Conservation (phyloP, 2,888 invertebrate species). For the Doris montereyensis region DNA sequence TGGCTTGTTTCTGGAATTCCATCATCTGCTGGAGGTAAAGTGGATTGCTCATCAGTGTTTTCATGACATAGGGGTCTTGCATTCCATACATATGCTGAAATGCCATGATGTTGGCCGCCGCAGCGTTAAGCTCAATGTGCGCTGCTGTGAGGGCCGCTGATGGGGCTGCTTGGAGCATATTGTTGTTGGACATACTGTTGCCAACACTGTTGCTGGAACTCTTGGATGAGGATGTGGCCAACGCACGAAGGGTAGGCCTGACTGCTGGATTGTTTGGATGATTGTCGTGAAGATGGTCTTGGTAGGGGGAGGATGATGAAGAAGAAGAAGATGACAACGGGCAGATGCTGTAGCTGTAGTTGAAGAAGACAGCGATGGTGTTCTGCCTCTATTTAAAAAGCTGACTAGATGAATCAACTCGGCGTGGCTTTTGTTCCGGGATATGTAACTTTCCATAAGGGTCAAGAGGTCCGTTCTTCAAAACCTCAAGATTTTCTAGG, state of each 20-base stretch:
- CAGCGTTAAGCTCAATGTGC: slow-evolving; percentile 41
- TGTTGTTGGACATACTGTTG: slow-evolving; percentile 23
- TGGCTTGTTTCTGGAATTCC: slow-evolving; percentile 42
- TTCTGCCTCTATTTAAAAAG: neutral
- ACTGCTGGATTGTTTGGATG: slow-evolving; percentile 24
- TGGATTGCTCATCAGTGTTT: slow-evolving; percentile 40
- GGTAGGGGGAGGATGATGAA: slow-evolving; percentile 24
- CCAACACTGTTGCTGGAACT: neutral
- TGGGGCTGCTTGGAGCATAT: slow-evolving; percentile 35
- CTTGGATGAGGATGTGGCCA: slow-evolving; percentile 15
- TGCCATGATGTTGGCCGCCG: slow-evolving; percentile 38
- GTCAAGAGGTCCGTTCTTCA: slow-evolving; percentile 37
- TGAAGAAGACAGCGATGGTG: slow-evolving; percentile 21
- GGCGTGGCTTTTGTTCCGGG: neutral
- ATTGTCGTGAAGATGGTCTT: slow-evolving; percentile 29
- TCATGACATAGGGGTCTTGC: slow-evolving; percentile 42
- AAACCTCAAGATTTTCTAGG: slow-evolving; percentile 37
- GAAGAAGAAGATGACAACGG: slow-evolving; percentile 30
- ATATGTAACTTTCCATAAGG: slow-evolving; percentile 30
- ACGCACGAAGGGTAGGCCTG: slow-evolving; percentile 33
- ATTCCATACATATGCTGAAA: slow-evolving; percentile 42
- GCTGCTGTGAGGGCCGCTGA: slow-evolving; percentile 42
- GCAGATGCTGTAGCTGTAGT: slow-evolving; percentile 6
- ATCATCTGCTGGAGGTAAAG: slow-evolving; percentile 41
- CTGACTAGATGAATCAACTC: neutral